Evolutionary conservation across 2,797 vertebrate genomes (phyloP).

Genomic region (Peromyscus nudipes): DNA sequence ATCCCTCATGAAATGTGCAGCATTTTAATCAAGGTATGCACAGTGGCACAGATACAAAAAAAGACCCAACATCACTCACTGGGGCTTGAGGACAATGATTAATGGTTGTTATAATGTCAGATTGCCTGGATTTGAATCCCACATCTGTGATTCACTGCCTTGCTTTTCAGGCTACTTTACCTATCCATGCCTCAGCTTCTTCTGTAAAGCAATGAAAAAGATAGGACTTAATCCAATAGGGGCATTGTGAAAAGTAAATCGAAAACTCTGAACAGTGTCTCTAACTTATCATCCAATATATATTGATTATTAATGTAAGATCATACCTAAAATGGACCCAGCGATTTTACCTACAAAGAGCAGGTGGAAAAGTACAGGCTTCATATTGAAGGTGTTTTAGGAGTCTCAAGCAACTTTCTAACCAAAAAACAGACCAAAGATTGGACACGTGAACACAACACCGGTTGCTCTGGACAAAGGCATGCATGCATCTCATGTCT

Average conservation of each 20-base stretch:
- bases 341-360: slow-evolving; percentile 24
- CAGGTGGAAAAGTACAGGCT: background rate
- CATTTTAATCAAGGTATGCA: slow-evolving; percentile 4
- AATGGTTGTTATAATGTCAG: slow-evolving; percentile 2
- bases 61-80: background rate
- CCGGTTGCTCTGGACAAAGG: slow-evolving; percentile 4
- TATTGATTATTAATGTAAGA: slow-evolving; percentile 33
- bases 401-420: background rate
- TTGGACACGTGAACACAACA: background rate
- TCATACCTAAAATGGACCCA: slow-evolving; percentile 17
- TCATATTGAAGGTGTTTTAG: background rate
- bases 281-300: slow-evolving; percentile 38
- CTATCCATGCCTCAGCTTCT: background rate
- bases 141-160: slow-evolving; percentile 41
- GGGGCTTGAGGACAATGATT: background rate
- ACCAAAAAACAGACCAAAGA: background rate
- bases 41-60: slow-evolving; percentile 8
- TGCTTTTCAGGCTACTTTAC: background rate
- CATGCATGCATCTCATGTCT: background rate
- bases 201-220: background rate
- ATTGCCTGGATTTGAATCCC: slow-evolving; percentile 22
- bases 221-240: background rate
- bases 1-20: background rate
- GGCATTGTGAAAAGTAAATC: background rate
- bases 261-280: slow-evolving; percentile 44